A percentile compares a stretch with the other conserved stretches of the same genome.
Evolutionary conservation across 92 coral and sea anemone species (phyloP).

Genomic region (Phenganax subtilis): DNA sequence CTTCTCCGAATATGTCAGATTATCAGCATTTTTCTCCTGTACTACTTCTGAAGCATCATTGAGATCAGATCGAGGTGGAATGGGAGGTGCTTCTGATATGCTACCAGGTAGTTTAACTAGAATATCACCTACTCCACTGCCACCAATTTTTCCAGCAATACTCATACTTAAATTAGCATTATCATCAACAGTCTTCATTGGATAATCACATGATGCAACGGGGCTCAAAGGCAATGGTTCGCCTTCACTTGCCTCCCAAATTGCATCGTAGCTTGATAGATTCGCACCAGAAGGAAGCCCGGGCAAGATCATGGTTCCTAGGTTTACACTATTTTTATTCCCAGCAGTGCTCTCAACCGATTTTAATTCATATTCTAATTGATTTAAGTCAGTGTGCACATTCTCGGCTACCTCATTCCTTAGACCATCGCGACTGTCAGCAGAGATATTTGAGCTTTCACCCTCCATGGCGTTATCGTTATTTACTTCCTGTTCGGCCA

Average conservation of each 20-base stretch:
- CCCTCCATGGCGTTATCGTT: slow-evolving; percentile 2
- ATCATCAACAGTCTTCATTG: slow-evolving; percentile 11
- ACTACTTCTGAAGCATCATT: slow-evolving; percentile 30
- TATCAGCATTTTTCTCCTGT: not conserved
- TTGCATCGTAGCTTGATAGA: not conserved
- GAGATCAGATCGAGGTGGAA: slow-evolving; percentile 84
- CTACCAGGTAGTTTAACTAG: slow-evolving; percentile 19
- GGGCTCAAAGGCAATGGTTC: slow-evolving; percentile 24
- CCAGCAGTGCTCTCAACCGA: not conserved
- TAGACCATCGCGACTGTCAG: not conserved
- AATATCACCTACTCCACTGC: not conserved
- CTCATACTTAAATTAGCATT: not conserved
- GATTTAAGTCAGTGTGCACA: not conserved
- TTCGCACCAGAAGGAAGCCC: slow-evolving; percentile 18
- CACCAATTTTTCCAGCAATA: not conserved
- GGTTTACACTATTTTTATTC: not conserved
- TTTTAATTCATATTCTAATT: not conserved
- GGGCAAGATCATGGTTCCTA: not conserved
- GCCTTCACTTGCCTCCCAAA: slow-evolving; percentile 37
- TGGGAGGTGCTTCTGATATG: slow-evolving; percentile 66
- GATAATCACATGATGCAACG: not conserved
- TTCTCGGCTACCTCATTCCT: not conserved
- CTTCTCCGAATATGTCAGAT: not conserved
- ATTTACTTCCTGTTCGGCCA: slow-evolving; percentile 38
- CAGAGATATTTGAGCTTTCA: slow-evolving; percentile 1